phyloP scores from a whole-genome alignment of 37 sponge, comb jelly and placozoan species.

The Spongia lamella region DNA sequence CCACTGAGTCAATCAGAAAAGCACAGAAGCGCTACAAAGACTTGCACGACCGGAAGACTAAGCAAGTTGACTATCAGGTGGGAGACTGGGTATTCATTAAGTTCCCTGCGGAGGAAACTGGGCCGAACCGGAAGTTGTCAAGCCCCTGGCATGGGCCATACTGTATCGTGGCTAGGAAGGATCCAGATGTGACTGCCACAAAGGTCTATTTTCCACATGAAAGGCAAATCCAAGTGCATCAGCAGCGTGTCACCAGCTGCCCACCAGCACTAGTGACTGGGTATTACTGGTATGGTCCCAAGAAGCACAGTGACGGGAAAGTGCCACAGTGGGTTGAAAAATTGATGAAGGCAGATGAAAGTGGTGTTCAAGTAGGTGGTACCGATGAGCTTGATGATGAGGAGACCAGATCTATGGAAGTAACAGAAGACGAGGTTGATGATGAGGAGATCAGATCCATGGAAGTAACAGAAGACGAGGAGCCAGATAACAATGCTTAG shows the following conservation, averaged over 20 bases:
- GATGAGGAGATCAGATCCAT: too few relatives aligned
- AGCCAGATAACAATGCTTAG: too few relatives aligned
- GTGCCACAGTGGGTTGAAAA: constrained; percentile 39
- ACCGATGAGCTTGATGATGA: too few relatives aligned
- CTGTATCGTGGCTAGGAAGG: not conserved
- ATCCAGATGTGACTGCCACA: constrained; percentile 25
- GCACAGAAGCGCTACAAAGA: constrained; percentile 13
- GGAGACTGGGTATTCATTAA: constrained; percentile 40
- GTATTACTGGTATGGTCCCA: constrained; percentile 46
- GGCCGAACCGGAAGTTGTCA: constrained; percentile 30
- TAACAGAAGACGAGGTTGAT: too few relatives aligned
- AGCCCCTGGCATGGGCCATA: constrained; percentile 48
- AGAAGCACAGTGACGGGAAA: not conserved
- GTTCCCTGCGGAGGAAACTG: constrained; percentile 43
- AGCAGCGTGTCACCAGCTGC: constrained; percentile 19
- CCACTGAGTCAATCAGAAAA: constrained; percentile 2
- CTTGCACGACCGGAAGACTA: constrained; percentile 8
- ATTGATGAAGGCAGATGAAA: too few relatives aligned
- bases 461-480: too few relatives aligned
- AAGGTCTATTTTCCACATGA: constrained; percentile 46
- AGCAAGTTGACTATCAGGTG: not conserved
- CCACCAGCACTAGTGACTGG: constrained; percentile 36
- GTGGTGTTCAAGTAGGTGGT: too few relatives aligned
- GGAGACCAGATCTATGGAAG: too few relatives aligned
- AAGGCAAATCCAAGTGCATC: constrained; percentile 37